Base-by-base conservation (phyloP, 2,888 invertebrate genomes). In the Keiferia lycopersicella region DNA sequence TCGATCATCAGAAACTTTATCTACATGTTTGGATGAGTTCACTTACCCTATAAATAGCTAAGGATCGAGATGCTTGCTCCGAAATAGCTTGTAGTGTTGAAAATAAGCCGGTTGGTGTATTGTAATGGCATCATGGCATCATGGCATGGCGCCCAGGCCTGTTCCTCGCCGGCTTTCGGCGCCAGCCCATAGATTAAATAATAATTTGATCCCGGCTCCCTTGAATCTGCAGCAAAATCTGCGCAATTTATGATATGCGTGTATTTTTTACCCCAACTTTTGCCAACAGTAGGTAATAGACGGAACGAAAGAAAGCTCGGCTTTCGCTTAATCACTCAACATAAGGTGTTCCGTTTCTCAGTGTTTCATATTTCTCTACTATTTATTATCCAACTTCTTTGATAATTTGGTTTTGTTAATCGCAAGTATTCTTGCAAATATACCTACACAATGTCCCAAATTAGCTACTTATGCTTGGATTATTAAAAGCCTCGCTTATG, bases 1-100 rank as follows among this genome's bases (percentile, higher is more conserved):
- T 20, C 20, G 38, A 34, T 51, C 48, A 61, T 61, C 51, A n/a
- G 38, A 51, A 62, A 48, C 14, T 60, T 26, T 45, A 60, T 14
- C 20, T 22, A 14, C 39, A 59, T 53, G 64, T 67, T 62, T 63
- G 61, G 70, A 71, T 69, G 70, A 69, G 66, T 68, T 72, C 73
- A 74, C 73, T 72, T 71, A 69, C 65, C 62, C 68, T 73, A 74
- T 73, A 73, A 75, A 77, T 77, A 77, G 69, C 71, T 58, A 30
- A 63, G 67, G 65, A 70, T 69, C 69, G 73, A 68, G 68, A 66
- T 60, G 69, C 61, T 48, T 68, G 70, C 66, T 69, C 73, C 68
- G 68, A 73, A 77, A 76, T 75, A 77, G 68, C 71, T 62, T 61
- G 66, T 64, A 63, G 65, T 59, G 60, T 64, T 65, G 56, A 62